Evolutionary conservation across 2,797 vertebrate genomes (phyloP).

Genomic region (Centropyge bicolor): DNA sequence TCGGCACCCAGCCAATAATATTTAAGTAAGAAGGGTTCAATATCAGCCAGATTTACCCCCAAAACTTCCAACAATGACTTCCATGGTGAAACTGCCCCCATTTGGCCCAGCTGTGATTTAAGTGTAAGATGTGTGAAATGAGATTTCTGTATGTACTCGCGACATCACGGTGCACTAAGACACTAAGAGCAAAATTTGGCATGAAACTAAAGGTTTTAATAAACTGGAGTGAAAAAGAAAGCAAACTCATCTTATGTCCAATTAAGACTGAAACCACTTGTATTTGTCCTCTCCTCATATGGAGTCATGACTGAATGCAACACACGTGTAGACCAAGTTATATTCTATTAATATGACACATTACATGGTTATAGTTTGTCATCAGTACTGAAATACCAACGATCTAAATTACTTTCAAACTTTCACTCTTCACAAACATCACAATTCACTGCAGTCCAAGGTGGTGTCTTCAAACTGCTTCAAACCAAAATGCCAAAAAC

Average conservation of each 20-base stretch:
- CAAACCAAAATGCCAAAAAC: neutral
- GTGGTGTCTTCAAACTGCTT: neutral
- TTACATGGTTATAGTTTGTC: neutral
- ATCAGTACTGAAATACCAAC: neutral
- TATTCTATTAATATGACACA: neutral
- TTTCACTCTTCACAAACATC: too few relatives aligned
- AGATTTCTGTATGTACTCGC: constrained; percentile 42
- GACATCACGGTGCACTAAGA: constrained; percentile 34
- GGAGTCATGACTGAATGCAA: neutral
- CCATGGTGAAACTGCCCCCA: neutral
- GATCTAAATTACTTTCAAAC: neutral
- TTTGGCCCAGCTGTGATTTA: constrained; percentile 24
- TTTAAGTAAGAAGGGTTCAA: neutral
- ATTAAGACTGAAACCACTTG: constrained; percentile 2
- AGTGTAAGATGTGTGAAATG: constrained; percentile 37
- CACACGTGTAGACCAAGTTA: neutral
- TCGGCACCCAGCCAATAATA: neutral
- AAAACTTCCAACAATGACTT: constrained; percentile 14
- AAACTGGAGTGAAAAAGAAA: constrained; percentile 23
- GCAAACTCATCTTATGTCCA: constrained; percentile 17
- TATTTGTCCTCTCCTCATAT: neutral
- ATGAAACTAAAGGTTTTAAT: constrained; percentile 41
- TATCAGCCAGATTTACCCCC: neutral
- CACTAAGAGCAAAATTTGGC: constrained; percentile 21
- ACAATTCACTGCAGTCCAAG: too few relatives aligned